Evolutionary conservation across 2,888 invertebrate genomes (phyloP), one percentile per base, ranked within the genome.

Genomic region (Drosophila rellima): DNA sequence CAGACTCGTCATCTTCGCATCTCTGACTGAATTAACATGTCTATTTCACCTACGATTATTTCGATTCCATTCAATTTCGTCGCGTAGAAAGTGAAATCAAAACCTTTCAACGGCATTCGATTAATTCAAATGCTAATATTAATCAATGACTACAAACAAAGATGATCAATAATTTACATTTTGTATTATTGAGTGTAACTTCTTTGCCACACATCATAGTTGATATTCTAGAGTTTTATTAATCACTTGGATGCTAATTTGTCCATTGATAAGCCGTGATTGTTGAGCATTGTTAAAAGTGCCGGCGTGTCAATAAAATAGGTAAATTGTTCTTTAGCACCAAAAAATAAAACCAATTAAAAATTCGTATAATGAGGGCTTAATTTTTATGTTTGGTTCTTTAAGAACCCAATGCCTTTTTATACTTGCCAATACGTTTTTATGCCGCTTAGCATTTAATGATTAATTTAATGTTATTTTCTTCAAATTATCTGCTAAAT

Each of bases 81-180:
- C 31, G 50, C 35, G 18, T 63, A 70, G 79, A 82, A 82, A 82
- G 82, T 72, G 80, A 82, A 82, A 80, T 76, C 78, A 63, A 60
- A 61, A 70, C 42, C 76, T 69, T 71, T 81, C 78, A 80, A 69
- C 64, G 70, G 59, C 78, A 66, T 72, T 47, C n/a, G 52, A 57
- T 31, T 45, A 51, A 74, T 78, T 72, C 65, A 63, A 60, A 85
- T 82, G 78, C 67, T 68, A 82, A 82, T 82, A 63, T 60, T 26
- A 61, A 57, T 63, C 39, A 50, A 39, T 26, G 31, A 31, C 54
- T 20, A 57, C 39, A 62, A 44, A 55, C 26, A 51, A 33, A 44
- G 2, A 35, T 15, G 37, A 50, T 13, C 13, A 15, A 33, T n/a
- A 39, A 62, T 67, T 61, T 56, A 20, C 51, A 52, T 45, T 51